A percentile compares a stretch with the other conserved stretches of the same genome.
phyloP scores from a whole-genome alignment of 2,113 vertebrate genomes.

The Hystrix brachyura region DNA sequence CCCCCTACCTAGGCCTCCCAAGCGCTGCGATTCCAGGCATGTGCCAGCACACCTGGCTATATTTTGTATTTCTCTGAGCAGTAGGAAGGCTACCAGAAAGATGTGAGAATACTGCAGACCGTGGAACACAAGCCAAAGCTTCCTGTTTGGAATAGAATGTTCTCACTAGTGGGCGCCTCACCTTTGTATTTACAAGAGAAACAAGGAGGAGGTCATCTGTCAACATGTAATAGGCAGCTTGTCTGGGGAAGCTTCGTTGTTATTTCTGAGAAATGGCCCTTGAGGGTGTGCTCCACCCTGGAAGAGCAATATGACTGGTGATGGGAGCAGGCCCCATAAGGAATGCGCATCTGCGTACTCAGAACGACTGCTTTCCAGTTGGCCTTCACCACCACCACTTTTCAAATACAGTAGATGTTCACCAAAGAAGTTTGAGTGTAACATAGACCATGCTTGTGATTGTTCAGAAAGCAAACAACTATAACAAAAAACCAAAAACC shows the following conservation, averaged over 20 bases:
- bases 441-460: background rate
- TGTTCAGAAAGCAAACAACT: background rate
- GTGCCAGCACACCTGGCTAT: background rate
- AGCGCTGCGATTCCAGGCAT: background rate
- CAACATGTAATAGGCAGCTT: background rate
- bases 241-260: background rate
- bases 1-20: background rate
- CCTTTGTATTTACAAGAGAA: background rate
- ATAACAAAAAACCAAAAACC: background rate
- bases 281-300: background rate
- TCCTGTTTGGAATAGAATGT: background rate
- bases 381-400: background rate
- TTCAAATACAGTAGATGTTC: background rate
- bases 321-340: background rate
- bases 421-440: background rate
- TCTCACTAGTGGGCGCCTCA: background rate
- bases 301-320: background rate
- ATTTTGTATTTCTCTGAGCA: background rate
- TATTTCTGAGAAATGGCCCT: background rate
- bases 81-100: background rate
- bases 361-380: background rate
- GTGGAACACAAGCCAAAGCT: background rate
- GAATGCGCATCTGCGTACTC: background rate
- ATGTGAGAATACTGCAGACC: background rate
- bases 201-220: background rate